Evolutionary conservation across 1,140 invertebrate species (phyloP).

Genomic region (Zelostemma sp.): DNA sequence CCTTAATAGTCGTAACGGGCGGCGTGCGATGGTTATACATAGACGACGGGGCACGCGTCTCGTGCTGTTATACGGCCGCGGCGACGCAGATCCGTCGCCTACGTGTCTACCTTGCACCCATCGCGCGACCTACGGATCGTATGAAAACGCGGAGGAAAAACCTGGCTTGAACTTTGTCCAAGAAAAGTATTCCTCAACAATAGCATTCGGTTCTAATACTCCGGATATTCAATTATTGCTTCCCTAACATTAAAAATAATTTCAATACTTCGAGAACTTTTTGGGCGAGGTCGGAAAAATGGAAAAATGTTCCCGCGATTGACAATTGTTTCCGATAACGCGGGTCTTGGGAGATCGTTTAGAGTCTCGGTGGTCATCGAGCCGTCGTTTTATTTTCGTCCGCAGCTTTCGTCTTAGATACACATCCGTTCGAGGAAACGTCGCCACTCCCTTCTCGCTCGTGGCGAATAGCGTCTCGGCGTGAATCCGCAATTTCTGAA

Average conservation of each 20-base stretch:
- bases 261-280: no score
- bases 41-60: conserved; percentile 21
- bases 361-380: conserved; percentile 34
- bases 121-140: conserved; percentile 16
- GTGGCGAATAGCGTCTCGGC: background rate
- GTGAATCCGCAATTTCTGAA: background rate
- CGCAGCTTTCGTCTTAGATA: conserved; percentile 37
- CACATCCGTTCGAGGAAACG: conserved; percentile 1
- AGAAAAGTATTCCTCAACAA: no score
- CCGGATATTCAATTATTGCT: no score
- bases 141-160: no score
- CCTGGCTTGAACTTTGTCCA: no score
- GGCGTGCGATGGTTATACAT: conserved; percentile 17
- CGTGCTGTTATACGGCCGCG: conserved; percentile 16
- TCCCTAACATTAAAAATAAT: no score
- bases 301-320: no score
- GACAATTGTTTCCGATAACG: background rate
- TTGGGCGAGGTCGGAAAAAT: no score
- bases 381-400: conserved; percentile 45
- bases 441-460: background rate
- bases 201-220: no score
- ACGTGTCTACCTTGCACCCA: conserved; percentile 40
- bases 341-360: conserved; percentile 13
- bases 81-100: conserved; percentile 36
- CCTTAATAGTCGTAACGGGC: conserved; percentile 17